Base-by-base conservation (phyloP, 1,140 invertebrate species). In the Hyles euphorbiae region DNA sequence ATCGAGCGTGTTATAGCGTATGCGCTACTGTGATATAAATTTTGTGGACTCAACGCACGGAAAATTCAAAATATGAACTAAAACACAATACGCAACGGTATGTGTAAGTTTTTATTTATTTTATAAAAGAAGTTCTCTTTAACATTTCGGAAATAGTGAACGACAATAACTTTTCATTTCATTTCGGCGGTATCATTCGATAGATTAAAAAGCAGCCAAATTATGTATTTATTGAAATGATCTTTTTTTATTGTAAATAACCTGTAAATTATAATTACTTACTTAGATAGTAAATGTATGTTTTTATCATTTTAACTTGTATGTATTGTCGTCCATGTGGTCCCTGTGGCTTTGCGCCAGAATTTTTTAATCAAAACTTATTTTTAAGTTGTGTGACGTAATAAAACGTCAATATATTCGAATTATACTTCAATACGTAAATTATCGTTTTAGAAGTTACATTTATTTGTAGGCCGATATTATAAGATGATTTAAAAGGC, bases 251-350 rank as follows among this genome's bases (percentile, higher is more conserved):
- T 59, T 78, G 83, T 87, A 87, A 78, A 86, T 86, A 75, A 76
- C 53, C 56, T 85, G 76, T 85, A 87, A 78, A 85, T 76, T 81
- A 78, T 76, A 70, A 75, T 73, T 71, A 67, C 55, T 74, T 87
- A 87, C 55, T 74, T 87, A 87, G 82, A 80, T 87, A 87, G 84
- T 78, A 70, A 85, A 87, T 87, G 72, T 74, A 76, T 77, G 69
- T 67, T 68, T 67, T 63, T 56, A 68, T 60, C 65, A 67, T 68
- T 67, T 68, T 70, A 40, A 40, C 70, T 64, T 73, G 65, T 74
- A 68, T 58, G 53, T 22, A 22, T 60, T 67, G 36, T 51, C 46
- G 54, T 56, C 36, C 55, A 54, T 56, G 36, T 40, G 36, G 36
- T 40, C 36, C 36, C 60, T 61, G 54, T 57, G 55, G 55, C 7